Base-by-base conservation (phyloP, 2,113 vertebrate genomes). In the Camelus bactrianus region DNA sequence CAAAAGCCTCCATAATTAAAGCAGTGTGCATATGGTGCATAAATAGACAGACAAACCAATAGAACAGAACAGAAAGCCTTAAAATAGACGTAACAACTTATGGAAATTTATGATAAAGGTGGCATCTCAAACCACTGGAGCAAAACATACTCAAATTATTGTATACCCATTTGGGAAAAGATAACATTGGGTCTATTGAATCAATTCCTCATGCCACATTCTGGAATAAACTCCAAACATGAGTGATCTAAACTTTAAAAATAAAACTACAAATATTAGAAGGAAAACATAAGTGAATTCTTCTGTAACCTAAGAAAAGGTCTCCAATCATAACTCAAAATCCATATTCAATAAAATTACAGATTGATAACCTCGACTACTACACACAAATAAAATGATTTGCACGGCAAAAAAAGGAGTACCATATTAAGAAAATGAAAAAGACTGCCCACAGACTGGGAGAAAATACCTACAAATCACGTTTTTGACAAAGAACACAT, bases 171-270 rank as follows among this genome's bases (percentile, higher is more conserved):
- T 69, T 80, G 22, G 64, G 32, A 87, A 92, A 73, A 42, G 24
- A 50, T 67, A 79, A 80, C n/a, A 88, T 65, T 87, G 35, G 22
- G 50, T 52, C 38, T 70, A 46, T 4, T 20, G 26, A 54, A 46
- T 54, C 52, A 48, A 24, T 79, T 79, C 6, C 52, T 22, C 20
- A 79, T 56, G 56, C 50, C 50, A 79, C 76, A 79, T 56, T 84
- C 64, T 89, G 89, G 24, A 94, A 54, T 30, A 93, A 96, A 46
- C 10, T 48, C n/a, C 75, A 96, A 92, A 60, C 14, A 56, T 6
- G 22, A 54, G 72, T 24, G 52, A 81, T 9, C 52, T n/a, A 52
- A 64, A 83, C 69, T 94, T 89, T 11, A 46, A 64, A 64, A 88
- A 89, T 64, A 46, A 75, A 91, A n/a, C 60, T 93, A 22, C 14